Evolutionary conservation across 2,888 invertebrate species (phyloP), one percentile per base, ranked within the genome.

Genomic region (Epiblema foenella): DNA sequence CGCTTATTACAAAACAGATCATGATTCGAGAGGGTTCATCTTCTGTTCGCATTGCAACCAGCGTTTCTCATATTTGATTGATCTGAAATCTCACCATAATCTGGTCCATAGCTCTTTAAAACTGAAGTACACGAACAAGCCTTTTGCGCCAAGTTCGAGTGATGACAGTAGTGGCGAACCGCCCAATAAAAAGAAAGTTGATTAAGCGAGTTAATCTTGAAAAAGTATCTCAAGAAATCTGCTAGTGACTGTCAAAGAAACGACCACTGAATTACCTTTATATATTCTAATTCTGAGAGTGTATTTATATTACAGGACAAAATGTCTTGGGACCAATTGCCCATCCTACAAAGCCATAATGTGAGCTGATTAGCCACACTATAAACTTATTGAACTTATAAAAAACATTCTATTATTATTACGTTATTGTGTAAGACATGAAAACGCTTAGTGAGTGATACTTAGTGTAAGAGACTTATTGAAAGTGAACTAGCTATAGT

Each of bases 401-500:
- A 89, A 94, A 64, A 90, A 95, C 85, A 94, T 70, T 94, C 95
- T 0, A 79, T 76, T 70, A 91, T 95, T 12, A 60, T 1, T 42
- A 42, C 15, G 12, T 42, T 18, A 33, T 69, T 42, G 33, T 42
- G 52, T 37, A 10, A 64, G n/a, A 63, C 11, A 24, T 17, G n/a
- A 18, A n/a, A 54, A 39, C 42, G 18, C 65, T 42, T 24, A 24
- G 24, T 51, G 49, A 59, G 46, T 10, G 33, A 46, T 33, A 18
- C 17, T 18, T 62, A 24, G 60, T 57, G 51, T 62, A 39, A 57
- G 60, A 18, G 46, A 66, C 54, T 70, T 33, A 62, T 62, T 71
- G 60, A 62, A 29, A 59, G 66, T 60, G 59, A 65, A 66, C 42
- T 69, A 65, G 52, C 58, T 52, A 18, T 69, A 68, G 68, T 68